Conservation (phyloP, 2,888 invertebrate genomes). For the Panzeria rudis region DNA sequence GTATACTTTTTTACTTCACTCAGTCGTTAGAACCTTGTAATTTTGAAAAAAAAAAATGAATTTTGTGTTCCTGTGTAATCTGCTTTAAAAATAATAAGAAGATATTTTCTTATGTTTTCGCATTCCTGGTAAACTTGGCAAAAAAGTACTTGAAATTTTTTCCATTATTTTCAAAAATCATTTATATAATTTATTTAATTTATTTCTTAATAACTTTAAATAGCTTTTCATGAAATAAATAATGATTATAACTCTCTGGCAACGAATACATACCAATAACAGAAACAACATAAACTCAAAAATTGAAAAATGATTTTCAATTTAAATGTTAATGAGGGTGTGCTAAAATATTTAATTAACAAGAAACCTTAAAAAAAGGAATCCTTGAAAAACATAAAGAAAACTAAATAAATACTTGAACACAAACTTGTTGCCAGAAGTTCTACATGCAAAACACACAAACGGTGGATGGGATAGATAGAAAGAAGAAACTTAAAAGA, state of each 20-base stretch:
- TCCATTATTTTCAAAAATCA: background rate
- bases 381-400: conserved; percentile 7
- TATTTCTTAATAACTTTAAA: conserved; percentile 22
- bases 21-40: too few relatives aligned
- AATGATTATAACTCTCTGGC: conserved; percentile 7
- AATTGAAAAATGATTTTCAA: conserved; percentile 68
- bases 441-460: conserved; percentile 5
- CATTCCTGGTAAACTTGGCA: too few relatives aligned
- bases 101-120: too few relatives aligned
- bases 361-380: conserved; percentile 35
- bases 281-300: conserved; percentile 9
- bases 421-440: conserved; percentile 32
- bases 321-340: conserved; percentile 75
- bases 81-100: too few relatives aligned
- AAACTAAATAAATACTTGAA: background rate
- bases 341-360: conserved; percentile 81
- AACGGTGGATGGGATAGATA: background rate
- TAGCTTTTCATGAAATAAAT: conserved; percentile 19
- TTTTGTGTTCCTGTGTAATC: too few relatives aligned
- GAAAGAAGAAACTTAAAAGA: background rate
- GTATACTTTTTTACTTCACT: too few relatives aligned
- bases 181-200: conserved; percentile 27
- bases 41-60: too few relatives aligned
- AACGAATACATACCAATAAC: background rate
- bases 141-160: background rate